Conservation (phyloP, 35 echinoderm and acorn worm species). For the Hemicentrotus pulcherrimus region DNA sequence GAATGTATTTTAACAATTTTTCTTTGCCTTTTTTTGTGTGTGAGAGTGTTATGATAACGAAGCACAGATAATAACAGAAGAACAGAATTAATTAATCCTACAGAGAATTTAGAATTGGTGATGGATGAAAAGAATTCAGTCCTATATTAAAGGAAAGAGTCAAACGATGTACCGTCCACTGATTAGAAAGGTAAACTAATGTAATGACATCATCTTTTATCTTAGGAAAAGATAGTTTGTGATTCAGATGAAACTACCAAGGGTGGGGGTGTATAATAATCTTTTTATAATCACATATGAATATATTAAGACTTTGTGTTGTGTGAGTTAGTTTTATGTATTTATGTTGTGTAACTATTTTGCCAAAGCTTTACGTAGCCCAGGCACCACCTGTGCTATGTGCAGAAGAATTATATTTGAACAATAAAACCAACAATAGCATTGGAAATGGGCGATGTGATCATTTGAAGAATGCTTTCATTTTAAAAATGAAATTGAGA, state of each 20-base stretch:
- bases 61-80: background rate
- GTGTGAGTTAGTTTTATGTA: constrained; percentile 32
- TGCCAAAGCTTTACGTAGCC: background rate
- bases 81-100: background rate
- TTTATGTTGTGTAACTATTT: constrained; percentile 34
- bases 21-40: constrained; percentile 43
- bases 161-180: background rate
- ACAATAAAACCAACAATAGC: background rate
- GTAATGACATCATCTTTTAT: background rate
- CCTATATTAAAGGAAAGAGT: background rate
- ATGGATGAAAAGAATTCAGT: background rate
- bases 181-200: background rate
- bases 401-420: background rate
- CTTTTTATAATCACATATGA: background rate
- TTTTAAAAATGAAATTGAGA: background rate
- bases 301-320: constrained; percentile 1
- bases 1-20: background rate
- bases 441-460: background rate
- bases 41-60: constrained; percentile 7
- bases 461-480: background rate
- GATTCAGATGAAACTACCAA: background rate
- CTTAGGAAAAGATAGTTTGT: background rate
- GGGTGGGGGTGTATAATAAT: constrained; percentile 41
- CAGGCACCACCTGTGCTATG: background rate
- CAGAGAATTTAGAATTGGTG: background rate